Base-by-base conservation (phyloP, 2,888 invertebrate genomes). In the Drosophila bunnanda region DNA sequence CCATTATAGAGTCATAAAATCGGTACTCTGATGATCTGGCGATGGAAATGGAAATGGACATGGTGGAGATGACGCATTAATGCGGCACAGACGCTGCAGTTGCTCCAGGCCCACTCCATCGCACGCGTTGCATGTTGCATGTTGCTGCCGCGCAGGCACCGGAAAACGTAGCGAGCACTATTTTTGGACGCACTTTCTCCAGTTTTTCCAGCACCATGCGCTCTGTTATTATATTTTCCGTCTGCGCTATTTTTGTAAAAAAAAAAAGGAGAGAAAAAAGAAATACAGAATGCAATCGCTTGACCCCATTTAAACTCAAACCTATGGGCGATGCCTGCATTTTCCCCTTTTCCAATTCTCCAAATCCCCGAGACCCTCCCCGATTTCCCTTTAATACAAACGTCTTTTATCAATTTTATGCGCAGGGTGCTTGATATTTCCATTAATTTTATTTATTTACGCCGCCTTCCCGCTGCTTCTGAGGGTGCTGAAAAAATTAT, bases 221-320 rank as follows among this genome's bases (percentile, higher is more conserved):
- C 48, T 67, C 54, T 68, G 72, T 88, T 83, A 83, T 78, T 80
- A 75, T 80, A 79, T 82, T 80, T 80, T 67, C 32, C 50, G 82
- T 82, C 80, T 85, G 88, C 56, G 79, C 82, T 83, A 83, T 87
- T 89, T 83, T 84, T 32, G 87, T 80, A 65, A n/a, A 20, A 17
- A n/a, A 15, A 22, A 32, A 34, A 10, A 22, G 17, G 17, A 39
- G 17, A 50, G 20, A 34, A 8, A 34, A 4, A 34, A 34, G 13
- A 38, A 17, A 55, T 17, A 38, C 32, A 22, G 71, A 82, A 84
- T 82, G 88, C 82, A 89, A 88, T 75, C 83, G 83, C 82, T 88
- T 89, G 83, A 89, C 83, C 83, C 88, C 89, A 85, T 88, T 84
- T 84, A 84, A 85, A 88, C 88, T 74, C 72, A 57, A 58, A 54